These are phyloP conservation scores for Caenorhabditis drosophilae DNA, from an alignment of 2,888 invertebrate species.

Conservation along the genomic window DNA sequence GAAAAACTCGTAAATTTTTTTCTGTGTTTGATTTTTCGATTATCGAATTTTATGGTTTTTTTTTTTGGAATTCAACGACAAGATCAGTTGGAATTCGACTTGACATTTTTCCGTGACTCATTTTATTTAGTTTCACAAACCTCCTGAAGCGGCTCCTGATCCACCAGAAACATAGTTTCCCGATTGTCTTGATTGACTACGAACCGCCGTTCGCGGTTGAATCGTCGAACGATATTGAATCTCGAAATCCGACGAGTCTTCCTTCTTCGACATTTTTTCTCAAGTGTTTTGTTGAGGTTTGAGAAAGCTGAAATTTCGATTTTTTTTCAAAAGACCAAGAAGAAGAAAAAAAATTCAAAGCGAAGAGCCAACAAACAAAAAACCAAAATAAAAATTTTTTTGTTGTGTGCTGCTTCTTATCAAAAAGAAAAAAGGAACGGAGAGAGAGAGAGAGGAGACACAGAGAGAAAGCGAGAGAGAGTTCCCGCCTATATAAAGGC, in stretches of 20 bases:
- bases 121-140: too few relatives aligned
- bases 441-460: too few relatives aligned
- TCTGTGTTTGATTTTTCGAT: too few relatives aligned
- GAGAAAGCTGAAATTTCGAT: neutral
- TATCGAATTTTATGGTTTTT: neutral
- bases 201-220: slow-evolving; percentile 63
- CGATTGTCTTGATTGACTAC: slow-evolving; percentile 60
- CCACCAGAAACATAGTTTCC: slow-evolving; percentile 56
- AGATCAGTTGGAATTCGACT: slow-evolving; percentile 1
- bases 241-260: slow-evolving; percentile 58
- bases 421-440: too few relatives aligned
- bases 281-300: neutral
- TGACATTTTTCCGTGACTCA: neutral
- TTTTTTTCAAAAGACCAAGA: neutral
- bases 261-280: slow-evolving; percentile 26
- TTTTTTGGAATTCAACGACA: neutral
- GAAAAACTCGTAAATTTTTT: neutral
- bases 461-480: too few relatives aligned
- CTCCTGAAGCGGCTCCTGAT: slow-evolving; percentile 58
- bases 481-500: too few relatives aligned
- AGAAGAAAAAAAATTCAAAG: too few relatives aligned
- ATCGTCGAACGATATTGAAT: slow-evolving; percentile 66
- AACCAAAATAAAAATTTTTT: too few relatives aligned
- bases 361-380: too few relatives aligned
- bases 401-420: too few relatives aligned